phyloP scores from a whole-genome alignment of 2,888 invertebrate genomes.

The Eurytoma adleriae region DNA sequence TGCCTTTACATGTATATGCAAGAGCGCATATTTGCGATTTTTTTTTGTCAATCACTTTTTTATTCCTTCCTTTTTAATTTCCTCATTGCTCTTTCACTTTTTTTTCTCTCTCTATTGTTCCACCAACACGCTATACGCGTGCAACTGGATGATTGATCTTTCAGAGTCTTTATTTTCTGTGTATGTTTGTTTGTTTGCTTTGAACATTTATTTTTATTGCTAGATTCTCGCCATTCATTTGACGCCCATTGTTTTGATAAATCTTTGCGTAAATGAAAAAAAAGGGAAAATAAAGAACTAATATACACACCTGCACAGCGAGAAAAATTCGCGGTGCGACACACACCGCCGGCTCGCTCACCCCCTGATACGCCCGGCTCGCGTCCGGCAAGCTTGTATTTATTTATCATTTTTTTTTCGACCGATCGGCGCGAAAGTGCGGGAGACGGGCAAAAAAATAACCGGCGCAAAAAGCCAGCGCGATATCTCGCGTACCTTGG shows the following conservation, averaged over 20 bases:
- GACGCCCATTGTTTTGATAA: slow-evolving; percentile 2
- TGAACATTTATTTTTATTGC: not conserved
- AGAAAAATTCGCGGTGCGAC: slow-evolving; percentile 66
- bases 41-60: slow-evolving; percentile 46
- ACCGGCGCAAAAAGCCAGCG: slow-evolving; percentile 63
- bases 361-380: slow-evolving; percentile 69
- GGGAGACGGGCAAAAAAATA: slow-evolving; percentile 69
- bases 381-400: slow-evolving; percentile 66
- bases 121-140: not conserved
- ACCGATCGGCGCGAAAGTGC: slow-evolving; percentile 61
- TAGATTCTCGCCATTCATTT: no score
- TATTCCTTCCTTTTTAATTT: not conserved
- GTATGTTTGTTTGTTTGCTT: not conserved
- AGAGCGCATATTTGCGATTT: slow-evolving; percentile 14
- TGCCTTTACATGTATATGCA: not conserved
- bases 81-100: not conserved
- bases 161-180: slow-evolving; percentile 36
- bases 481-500: slow-evolving; percentile 56
- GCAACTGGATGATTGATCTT: slow-evolving; percentile 28
- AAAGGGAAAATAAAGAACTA: slow-evolving; percentile 8
- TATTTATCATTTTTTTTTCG: not conserved
- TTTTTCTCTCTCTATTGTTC: no score
- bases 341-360: slow-evolving; percentile 75
- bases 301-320: no score
- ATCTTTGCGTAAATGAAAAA: slow-evolving; percentile 12